These are phyloP conservation scores for Nerophis lumbriciformis DNA, from an alignment of 2,113 vertebrate species.

Conservation along the genomic window DNA sequence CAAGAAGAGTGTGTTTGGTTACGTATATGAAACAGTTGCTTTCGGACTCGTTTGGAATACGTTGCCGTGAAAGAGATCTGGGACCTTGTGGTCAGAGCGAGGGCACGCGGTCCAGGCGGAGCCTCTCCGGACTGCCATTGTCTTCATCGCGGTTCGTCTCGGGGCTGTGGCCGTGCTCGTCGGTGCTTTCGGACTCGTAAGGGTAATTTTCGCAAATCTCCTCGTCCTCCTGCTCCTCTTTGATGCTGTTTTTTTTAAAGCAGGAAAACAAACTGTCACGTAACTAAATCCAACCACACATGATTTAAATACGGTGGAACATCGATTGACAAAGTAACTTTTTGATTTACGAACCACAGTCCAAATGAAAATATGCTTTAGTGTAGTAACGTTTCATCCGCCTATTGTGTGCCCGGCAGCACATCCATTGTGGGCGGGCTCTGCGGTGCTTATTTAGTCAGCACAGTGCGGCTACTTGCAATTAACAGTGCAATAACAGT, in stretches of 20 bases:
- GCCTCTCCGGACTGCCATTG: conserved; percentile 80
- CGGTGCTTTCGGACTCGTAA: conserved; percentile 83
- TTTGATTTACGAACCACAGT: no score
- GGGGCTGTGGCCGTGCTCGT: conserved; percentile 83
- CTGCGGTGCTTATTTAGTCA: no score
- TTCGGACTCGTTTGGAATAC: conserved; percentile 33
- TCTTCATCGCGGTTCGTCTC: conserved; percentile 82
- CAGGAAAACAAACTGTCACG: neutral
- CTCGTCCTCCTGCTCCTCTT: conserved; percentile 90
- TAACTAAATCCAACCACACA: neutral
- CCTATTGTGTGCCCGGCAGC: no score
- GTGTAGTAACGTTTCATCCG: no score
- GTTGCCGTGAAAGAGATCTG: conserved; percentile 7
- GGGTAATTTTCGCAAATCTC: conserved; percentile 86
- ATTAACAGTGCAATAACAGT: no score
- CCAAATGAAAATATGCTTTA: no score
- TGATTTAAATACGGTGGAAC: neutral
- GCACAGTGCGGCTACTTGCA: no score
- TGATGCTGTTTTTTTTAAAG: conserved; percentile 76
- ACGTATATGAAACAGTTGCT: conserved; percentile 45
- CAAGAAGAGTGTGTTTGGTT: conserved; percentile 57
- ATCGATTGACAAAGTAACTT: no score
- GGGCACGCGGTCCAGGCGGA: conserved; percentile 72
- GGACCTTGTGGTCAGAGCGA: conserved; percentile 61
- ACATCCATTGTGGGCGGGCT: no score